Evolutionary conservation across 2,797 vertebrate species (phyloP).

Genomic region (Poecilia wingei): DNA sequence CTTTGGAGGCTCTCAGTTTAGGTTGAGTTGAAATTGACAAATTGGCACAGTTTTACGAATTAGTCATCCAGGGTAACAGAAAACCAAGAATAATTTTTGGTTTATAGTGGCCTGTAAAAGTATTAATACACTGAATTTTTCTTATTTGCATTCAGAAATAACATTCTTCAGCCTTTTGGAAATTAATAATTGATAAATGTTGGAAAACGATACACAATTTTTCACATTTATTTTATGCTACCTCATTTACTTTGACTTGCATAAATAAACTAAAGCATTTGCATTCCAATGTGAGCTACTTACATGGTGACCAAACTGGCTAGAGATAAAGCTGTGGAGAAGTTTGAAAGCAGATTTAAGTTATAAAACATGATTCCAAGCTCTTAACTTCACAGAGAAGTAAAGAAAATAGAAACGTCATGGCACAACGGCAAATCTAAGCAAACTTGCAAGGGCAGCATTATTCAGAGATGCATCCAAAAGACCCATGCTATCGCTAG

Average conservation of each 20-base stretch:
- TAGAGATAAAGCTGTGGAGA: not conserved
- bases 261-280: not conserved
- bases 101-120: constrained; percentile 20
- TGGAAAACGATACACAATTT: not conserved
- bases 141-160: not conserved
- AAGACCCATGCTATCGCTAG: not conserved
- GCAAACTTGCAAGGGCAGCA: not conserved
- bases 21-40: constrained; percentile 44
- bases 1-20: constrained; percentile 54
- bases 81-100: constrained; percentile 33
- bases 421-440: not conserved
- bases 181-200: not conserved
- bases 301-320: not conserved
- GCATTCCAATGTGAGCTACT: too few relatives aligned
- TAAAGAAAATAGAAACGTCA: not conserved
- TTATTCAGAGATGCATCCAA: not conserved
- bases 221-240: not conserved
- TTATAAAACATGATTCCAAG: not conserved
- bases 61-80: constrained; percentile 31
- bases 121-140: not conserved
- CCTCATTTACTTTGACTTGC: not conserved
- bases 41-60: constrained; percentile 41
- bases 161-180: not conserved
- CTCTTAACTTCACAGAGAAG: not conserved
- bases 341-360: not conserved